Evolutionary conservation across 2,888 invertebrate species (phyloP).

Genomic region (Kuschelorhynchus macadamiae): DNA sequence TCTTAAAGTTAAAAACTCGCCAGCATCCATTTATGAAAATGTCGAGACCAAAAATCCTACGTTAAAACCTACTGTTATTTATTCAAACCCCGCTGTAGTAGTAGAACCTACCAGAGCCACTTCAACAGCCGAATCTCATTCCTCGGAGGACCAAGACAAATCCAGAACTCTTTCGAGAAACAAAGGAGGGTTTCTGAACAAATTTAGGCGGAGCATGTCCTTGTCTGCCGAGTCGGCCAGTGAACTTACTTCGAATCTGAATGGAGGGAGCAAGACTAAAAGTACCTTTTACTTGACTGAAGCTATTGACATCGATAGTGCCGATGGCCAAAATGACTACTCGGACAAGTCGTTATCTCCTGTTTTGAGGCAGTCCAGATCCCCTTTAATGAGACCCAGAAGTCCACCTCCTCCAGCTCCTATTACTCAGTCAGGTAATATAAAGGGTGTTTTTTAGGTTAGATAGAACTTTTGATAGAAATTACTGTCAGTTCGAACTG

Average conservation of each 20-base stretch:
- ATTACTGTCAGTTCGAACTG: too few relatives aligned
- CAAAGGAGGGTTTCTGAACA: conserved; percentile 65
- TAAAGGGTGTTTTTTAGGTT: too few relatives aligned
- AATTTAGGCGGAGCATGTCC: conserved; percentile 75
- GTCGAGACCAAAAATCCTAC: conserved; percentile 23
- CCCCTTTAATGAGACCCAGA: conserved; percentile 36
- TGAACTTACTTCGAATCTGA: conserved; percentile 69
- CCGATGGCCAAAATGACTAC: conserved; percentile 49
- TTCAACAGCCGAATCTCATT: conserved; percentile 30
- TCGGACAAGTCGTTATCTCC: conserved; percentile 47
- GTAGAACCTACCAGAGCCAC: conserved; percentile 31
- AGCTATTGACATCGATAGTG: conserved; percentile 74
- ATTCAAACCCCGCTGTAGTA: conserved; percentile 3
- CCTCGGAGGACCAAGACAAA: conserved; percentile 31
- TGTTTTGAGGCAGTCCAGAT: conserved; percentile 31
- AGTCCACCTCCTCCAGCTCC: conserved; percentile 67
- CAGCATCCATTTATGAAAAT: conserved; percentile 31
- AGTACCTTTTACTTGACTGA: conserved; percentile 83
- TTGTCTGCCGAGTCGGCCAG: conserved; percentile 72
- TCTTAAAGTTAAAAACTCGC: neutral
- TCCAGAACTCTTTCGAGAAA: conserved; percentile 21
- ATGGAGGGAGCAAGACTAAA: conserved; percentile 53
- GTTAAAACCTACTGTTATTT: conserved; percentile 10
- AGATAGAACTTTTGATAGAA: too few relatives aligned
- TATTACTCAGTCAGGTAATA: conserved; percentile 36